A percentile compares a stretch with the other conserved stretches of the same genome.
phyloP scores from a whole-genome alignment of 23 tunicate genomes.

The Ciona savignyi region DNA sequence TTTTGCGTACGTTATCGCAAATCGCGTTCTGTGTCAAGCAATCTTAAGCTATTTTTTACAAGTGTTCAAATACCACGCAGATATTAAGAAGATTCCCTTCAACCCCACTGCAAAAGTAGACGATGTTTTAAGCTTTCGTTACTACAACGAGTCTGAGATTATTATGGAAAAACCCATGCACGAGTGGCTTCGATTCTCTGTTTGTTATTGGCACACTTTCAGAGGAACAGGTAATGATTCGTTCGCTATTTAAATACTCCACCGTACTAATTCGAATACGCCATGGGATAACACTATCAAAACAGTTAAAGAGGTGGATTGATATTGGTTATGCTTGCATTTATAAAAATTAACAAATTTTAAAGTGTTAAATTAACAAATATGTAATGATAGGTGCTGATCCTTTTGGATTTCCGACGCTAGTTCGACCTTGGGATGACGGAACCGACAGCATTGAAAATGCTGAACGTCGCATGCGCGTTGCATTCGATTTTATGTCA shows the following conservation, averaged over 20 bases:
- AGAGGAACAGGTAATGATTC: conserved; percentile 95
- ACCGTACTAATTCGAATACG: too few relatives aligned
- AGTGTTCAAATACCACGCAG: too few relatives aligned
- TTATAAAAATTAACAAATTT: too few relatives aligned
- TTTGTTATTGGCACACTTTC: conserved; percentile 95
- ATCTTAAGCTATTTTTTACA: too few relatives aligned
- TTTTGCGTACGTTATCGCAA: too few relatives aligned
- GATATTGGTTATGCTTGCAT: too few relatives aligned
- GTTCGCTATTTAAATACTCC: too few relatives aligned
- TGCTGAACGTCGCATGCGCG: conserved; percentile 80
- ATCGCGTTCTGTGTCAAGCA: too few relatives aligned
- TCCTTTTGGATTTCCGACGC: conserved; percentile 93
- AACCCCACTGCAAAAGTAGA: conserved; percentile 85
- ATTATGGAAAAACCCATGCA: conserved; percentile 83
- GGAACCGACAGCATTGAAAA: conserved; percentile 78
- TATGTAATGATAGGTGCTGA: conserved; percentile 98
- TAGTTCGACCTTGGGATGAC: conserved; percentile 88
- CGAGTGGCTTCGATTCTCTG: conserved; percentile 90
- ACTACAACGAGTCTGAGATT: conserved; percentile 78
- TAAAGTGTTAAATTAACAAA: too few relatives aligned
- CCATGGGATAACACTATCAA: too few relatives aligned
- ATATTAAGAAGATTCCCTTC: conserved; percentile 58
- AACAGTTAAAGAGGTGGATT: too few relatives aligned
- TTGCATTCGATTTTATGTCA: conserved; percentile 87
- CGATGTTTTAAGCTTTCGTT: conserved; percentile 78